phyloP scores from a whole-genome alignment of 2,888 invertebrate species.

The Eurytoma californica region DNA sequence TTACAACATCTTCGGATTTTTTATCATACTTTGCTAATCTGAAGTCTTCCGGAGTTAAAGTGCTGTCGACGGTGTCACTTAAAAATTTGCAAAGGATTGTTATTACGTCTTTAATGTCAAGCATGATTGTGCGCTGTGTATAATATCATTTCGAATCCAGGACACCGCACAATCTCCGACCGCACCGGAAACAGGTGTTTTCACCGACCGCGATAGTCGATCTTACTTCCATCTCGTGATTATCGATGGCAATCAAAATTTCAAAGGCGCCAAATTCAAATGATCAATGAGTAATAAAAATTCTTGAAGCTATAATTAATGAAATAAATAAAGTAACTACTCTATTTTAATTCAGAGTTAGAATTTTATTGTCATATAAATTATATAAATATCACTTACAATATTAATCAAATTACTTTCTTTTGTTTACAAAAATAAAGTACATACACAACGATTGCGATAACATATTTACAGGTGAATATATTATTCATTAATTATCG shows the following conservation, averaged over 20 bases:
- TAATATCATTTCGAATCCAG: conserved; percentile 48
- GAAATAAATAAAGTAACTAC: too few species aligned
- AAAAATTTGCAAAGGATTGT: conserved; percentile 71
- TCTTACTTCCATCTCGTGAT: not conserved
- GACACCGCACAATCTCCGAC: not conserved
- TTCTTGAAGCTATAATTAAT: too few species aligned
- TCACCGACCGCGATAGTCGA: too few species aligned
- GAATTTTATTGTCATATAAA: too few species aligned
- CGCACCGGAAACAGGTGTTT: conserved; percentile 21
- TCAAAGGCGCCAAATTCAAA: not conserved
- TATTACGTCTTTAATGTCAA: conserved; percentile 70
- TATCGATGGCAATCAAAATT: not conserved
- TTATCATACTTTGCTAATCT: conserved; percentile 70
- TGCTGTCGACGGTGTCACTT: conserved; percentile 63
- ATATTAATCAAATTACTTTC: too few species aligned
- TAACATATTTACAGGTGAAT: not conserved
- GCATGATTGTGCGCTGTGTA: conserved; percentile 60
- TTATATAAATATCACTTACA: too few species aligned
- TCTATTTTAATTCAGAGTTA: too few species aligned
- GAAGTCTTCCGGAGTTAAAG: conserved; percentile 71
- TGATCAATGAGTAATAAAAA: too few species aligned
- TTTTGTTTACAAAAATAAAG: conserved; percentile 11
- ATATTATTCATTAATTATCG: too few species aligned
- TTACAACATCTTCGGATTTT: conserved; percentile 67
- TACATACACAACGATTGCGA: not conserved